Evolutionary conservation across 2,888 invertebrate genomes (phyloP).

Genomic region (Andrena trimmerana): DNA sequence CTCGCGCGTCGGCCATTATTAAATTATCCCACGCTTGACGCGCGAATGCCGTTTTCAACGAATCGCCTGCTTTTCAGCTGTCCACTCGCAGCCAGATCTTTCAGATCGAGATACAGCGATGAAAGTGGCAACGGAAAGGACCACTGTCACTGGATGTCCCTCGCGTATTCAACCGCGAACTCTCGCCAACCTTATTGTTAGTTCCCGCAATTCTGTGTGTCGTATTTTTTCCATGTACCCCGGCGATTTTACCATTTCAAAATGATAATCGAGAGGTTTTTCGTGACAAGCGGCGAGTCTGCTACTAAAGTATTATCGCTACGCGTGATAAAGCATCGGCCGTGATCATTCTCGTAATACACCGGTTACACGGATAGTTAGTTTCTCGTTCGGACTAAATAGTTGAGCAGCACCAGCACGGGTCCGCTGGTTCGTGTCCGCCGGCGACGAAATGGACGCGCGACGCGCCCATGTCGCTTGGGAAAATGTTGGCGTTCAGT

Average conservation of each 20-base stretch:
- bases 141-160: not conserved
- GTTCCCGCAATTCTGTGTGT: too few species aligned
- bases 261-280: slow-evolving; percentile 6
- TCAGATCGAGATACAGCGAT: not conserved
- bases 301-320: slow-evolving; percentile 18
- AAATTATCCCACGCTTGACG: slow-evolving; percentile 62
- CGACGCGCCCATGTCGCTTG: slow-evolving; percentile 23
- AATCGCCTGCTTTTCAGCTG: slow-evolving; percentile 32
- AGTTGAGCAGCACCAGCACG: slow-evolving; percentile 18
- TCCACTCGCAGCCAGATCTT: not conserved
- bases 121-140: slow-evolving; percentile 21
- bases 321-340: slow-evolving; percentile 28
- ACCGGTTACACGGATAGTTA: slow-evolving; percentile 53
- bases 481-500: slow-evolving; percentile 52
- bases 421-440: slow-evolving; percentile 6
- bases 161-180: too few species aligned
- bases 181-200: too few species aligned
- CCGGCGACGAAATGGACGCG: slow-evolving; percentile 18
- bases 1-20: slow-evolving; percentile 53
- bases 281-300: not conserved
- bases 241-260: not conserved
- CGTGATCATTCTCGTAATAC: slow-evolving; percentile 30
- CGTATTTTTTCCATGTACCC: not conserved
- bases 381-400: slow-evolving; percentile 37
- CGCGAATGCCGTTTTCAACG: slow-evolving; percentile 53